A percentile compares a stretch with the other conserved stretches of the same genome.
phyloP scores from a whole-genome alignment of 2,888 invertebrate genomes.

The Eupithecia inturbata region DNA sequence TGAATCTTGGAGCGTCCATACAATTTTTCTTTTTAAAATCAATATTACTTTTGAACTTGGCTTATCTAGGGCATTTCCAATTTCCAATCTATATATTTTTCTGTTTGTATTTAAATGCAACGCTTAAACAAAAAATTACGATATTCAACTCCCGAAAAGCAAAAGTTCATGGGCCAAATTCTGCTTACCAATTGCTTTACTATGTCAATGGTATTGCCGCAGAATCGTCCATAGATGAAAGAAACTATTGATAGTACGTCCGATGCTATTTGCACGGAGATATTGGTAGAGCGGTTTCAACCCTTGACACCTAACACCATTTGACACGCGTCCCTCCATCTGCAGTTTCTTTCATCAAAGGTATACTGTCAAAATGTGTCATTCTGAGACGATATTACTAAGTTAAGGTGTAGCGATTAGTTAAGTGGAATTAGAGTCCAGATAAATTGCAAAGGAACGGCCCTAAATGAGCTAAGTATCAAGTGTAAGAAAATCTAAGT shows the following conservation, averaged over 20 bases:
- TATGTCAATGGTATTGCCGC: no score
- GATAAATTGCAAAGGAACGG: not conserved
- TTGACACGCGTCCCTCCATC: not conserved
- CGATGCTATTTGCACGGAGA: not conserved
- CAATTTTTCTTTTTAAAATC: not conserved
- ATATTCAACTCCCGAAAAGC: not conserved
- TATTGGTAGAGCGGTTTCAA: not conserved
- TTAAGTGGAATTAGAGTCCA: not conserved
- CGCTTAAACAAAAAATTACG: not conserved
- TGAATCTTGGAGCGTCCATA: not conserved
- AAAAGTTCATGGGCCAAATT: not conserved
- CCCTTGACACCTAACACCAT: no score
- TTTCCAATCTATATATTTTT: not conserved
- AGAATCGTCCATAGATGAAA: no score
- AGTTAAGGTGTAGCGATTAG: no score
- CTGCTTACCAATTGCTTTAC: no score
- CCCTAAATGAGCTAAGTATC: not conserved
- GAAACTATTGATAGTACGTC: no score
- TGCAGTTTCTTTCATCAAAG: not conserved
- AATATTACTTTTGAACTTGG: not conserved
- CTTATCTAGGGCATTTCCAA: not conserved
- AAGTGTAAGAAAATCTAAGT: slow-evolving; percentile 6
- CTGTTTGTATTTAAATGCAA: not conserved
- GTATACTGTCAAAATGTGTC: not conserved
- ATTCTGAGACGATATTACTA: not conserved